These are phyloP conservation scores for Nothocercus nigrocapillus DNA, from an alignment of 2,113 vertebrate species.

Conservation along the genomic window DNA sequence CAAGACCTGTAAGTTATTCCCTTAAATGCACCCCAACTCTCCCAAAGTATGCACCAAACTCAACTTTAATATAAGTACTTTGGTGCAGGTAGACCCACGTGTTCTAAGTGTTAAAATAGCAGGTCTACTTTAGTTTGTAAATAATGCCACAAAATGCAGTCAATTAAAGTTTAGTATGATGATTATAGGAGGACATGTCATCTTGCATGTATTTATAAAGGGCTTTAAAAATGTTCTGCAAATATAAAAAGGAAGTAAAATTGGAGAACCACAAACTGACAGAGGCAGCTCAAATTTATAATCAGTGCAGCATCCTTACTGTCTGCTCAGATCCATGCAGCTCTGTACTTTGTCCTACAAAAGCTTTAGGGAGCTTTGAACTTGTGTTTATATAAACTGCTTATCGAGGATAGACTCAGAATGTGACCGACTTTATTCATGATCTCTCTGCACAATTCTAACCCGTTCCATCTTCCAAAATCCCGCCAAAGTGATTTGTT, in stretches of 20 bases:
- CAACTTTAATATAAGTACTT: not conserved
- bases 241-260: not conserved
- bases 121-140: not conserved
- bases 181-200: not conserved
- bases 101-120: not conserved
- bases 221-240: not conserved
- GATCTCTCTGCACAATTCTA: not conserved
- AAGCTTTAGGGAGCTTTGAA: not conserved
- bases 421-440: not conserved
- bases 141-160: not conserved
- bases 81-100: not conserved
- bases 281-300: not conserved
- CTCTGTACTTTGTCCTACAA: not conserved
- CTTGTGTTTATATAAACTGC: not conserved
- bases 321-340: not conserved
- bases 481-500: not conserved
- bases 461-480: not conserved
- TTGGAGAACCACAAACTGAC: not conserved
- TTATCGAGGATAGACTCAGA: not conserved
- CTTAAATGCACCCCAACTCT: conserved; percentile 4
- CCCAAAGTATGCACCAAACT: not conserved
- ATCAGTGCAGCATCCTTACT: accelerated
- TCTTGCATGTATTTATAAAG: not conserved
- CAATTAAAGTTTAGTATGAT: not conserved
- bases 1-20: not conserved